Evolutionary conservation across 2,888 invertebrate species (phyloP).

Genomic region (Calephelis perditalis): DNA sequence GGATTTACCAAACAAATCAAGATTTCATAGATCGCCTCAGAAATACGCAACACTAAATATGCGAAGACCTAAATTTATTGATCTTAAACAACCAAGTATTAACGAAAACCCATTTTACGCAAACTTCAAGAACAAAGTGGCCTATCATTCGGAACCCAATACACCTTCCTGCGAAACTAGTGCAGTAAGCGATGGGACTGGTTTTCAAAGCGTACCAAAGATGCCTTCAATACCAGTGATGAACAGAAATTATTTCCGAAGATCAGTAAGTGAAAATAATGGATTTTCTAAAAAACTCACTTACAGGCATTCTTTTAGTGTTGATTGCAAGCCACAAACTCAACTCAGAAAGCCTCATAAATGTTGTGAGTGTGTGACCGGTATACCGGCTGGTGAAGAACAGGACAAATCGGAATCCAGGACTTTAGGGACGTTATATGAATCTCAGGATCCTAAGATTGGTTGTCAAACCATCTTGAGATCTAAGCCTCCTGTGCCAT

Average conservation of each 20-base stretch:
- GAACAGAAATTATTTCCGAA: conserved; percentile 64
- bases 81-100: conserved; percentile 49
- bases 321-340: conserved; percentile 56
- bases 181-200: conserved; percentile 51
- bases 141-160: conserved; percentile 72
- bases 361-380: conserved; percentile 72
- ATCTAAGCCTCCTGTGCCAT: conserved; percentile 86
- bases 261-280: conserved; percentile 68
- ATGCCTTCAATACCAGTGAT: conserved; percentile 67
- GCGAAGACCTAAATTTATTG: conserved; percentile 69
- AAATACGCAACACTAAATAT: conserved; percentile 70
- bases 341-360: conserved; percentile 60
- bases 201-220: conserved; percentile 59
- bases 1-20: conserved; percentile 67
- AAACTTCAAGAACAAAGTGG: conserved; percentile 63
- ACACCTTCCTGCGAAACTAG: conserved; percentile 59
- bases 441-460: conserved; percentile 81
- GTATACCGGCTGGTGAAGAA: conserved; percentile 59
- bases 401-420: conserved; percentile 52
- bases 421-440: conserved; percentile 69
- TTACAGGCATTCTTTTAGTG: conserved; percentile 72
- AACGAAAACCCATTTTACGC: conserved; percentile 60
- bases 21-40: conserved; percentile 70
- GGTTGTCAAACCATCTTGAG: conserved; percentile 82
- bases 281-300: conserved; percentile 67